Percentiles rank a stretch among this genome's conserved stretches.
Evolutionary conservation across 2,888 invertebrate species (phyloP).

Genomic region (Uloborus plumipes): DNA sequence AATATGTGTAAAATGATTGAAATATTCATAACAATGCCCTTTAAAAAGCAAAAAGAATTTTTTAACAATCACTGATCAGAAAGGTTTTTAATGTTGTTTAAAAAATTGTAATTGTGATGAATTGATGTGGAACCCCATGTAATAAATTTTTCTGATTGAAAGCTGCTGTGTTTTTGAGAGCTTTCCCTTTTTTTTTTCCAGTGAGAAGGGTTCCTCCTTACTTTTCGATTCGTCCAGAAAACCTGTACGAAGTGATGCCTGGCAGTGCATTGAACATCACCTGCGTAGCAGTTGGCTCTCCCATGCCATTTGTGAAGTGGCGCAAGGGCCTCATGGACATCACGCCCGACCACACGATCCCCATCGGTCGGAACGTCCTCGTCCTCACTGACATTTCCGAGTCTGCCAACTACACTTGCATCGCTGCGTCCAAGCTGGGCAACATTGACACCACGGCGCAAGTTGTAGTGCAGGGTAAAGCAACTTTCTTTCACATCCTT

Average conservation of each 20-base stretch:
- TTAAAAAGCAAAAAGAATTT: no score
- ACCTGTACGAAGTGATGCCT: constrained; percentile 88
- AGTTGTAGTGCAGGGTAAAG: constrained; percentile 86
- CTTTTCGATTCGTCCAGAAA: constrained; percentile 92
- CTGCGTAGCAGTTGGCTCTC: constrained; percentile 97
- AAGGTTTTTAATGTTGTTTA: no score
- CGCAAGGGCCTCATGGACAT: constrained; percentile 76
- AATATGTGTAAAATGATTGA: no score
- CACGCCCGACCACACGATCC: constrained; percentile 80
- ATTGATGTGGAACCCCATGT: no score
- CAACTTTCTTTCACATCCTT: neutral
- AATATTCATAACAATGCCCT: no score
- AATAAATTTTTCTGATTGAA: no score
- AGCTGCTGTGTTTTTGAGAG: no score
- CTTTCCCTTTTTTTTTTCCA: constrained; percentile 73
- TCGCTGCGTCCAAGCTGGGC: constrained; percentile 93
- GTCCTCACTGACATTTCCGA: constrained; percentile 88
- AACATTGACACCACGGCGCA: constrained; percentile 88
- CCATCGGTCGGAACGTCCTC: constrained; percentile 83
- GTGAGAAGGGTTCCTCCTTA: constrained; percentile 95
- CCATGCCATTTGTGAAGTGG: constrained; percentile 94
- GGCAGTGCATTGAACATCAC: constrained; percentile 94
- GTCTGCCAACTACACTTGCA: constrained; percentile 96
- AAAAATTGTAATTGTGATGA: no score
- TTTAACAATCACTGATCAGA: no score